phyloP scores from a whole-genome alignment of 2,113 vertebrate species.

The Oreochromis aureus region DNA sequence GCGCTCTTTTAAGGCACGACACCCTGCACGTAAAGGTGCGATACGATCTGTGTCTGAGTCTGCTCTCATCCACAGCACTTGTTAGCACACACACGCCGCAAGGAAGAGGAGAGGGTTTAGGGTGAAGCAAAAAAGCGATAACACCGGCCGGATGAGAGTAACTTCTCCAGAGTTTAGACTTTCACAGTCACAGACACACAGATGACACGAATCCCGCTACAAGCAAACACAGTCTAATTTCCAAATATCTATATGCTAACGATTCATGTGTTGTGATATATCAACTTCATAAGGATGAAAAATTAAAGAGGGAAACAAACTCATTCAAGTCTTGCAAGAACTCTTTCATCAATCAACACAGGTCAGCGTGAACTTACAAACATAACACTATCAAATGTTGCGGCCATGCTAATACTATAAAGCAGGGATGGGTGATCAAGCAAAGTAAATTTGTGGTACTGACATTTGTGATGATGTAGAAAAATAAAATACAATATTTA shows the following conservation, averaged over 20 bases:
- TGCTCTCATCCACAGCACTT: not conserved
- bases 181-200: not conserved
- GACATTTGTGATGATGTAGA: not conserved
- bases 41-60: not conserved
- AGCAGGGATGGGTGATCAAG: not conserved
- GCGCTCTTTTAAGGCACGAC: not conserved
- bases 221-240: not conserved
- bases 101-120: not conserved
- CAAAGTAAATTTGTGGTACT: not conserved
- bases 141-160: not conserved
- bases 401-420: not conserved
- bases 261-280: not conserved
- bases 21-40: not conserved
- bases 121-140: not conserved
- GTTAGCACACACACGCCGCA: not conserved
- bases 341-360: not conserved
- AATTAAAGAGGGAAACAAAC: not conserved
- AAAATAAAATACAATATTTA: not conserved
- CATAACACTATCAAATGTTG: not conserved
- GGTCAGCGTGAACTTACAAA: not conserved
- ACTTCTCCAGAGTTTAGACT: not conserved
- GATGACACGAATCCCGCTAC: not conserved
- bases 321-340: not conserved
- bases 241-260: not conserved
- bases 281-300: not conserved